These are phyloP conservation scores for Scomberomorus guttatus DNA, from an alignment of 2,797 vertebrate species.

Conservation along the genomic window DNA sequence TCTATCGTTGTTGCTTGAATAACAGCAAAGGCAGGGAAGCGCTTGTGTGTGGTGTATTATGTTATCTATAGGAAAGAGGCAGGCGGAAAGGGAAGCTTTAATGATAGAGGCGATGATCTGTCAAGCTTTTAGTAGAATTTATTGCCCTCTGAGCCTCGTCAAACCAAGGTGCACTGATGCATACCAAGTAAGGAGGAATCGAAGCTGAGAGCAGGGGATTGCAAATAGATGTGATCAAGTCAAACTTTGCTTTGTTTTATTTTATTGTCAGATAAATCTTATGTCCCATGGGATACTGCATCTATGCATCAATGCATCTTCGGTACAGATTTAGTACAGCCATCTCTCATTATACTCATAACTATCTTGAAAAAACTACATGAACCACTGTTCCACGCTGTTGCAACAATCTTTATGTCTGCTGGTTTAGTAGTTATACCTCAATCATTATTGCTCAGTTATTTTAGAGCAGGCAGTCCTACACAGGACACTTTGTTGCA, in stretches of 20 bases:
- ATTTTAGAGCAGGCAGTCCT: background rate
- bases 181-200: conserved; percentile 60
- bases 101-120: conserved; percentile 70
- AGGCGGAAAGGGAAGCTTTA: conserved; percentile 65
- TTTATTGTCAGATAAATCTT: conserved; percentile 50
- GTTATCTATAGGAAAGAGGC: conserved; percentile 63
- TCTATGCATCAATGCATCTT: conserved; percentile 23
- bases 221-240: conserved; percentile 42
- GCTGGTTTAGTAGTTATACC: background rate
- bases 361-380: background rate
- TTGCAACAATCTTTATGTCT: background rate
- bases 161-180: conserved; percentile 60
- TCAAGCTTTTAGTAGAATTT: conserved; percentile 75
- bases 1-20: conserved; percentile 40
- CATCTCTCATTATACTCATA: conserved; percentile 43
- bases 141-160: conserved; percentile 69
- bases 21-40: conserved; percentile 37
- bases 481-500: conserved; percentile 1
- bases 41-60: conserved; percentile 49
- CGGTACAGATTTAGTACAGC: background rate
- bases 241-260: conserved; percentile 49
- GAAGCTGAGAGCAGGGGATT: conserved; percentile 31
- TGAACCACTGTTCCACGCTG: background rate
- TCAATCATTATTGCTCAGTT: background rate
- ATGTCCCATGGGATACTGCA: background rate